phyloP scores from a whole-genome alignment of 2,113 vertebrate genomes.

The Vombatus ursinus region DNA sequence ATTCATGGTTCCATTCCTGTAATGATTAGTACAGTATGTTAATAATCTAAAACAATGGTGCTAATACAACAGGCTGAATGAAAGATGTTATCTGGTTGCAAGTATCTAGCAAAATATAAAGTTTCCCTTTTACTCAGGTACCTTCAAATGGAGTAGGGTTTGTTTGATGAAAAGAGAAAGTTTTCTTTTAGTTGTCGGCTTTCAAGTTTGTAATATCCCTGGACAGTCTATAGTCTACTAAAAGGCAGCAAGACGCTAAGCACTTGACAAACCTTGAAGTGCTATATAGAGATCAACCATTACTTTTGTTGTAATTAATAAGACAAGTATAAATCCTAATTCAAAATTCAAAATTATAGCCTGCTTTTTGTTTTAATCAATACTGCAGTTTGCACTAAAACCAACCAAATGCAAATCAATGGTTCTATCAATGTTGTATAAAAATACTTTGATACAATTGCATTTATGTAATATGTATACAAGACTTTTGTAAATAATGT shows the following conservation, averaged over 20 bases:
- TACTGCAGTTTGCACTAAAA: constrained; percentile 93
- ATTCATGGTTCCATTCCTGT: constrained; percentile 80
- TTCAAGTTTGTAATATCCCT: constrained; percentile 60
- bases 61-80: constrained; percentile 78
- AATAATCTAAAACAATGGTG: constrained; percentile 83
- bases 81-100: constrained; percentile 42
- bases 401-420: constrained; percentile 92
- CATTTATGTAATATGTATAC: constrained; percentile 95
- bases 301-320: neutral
- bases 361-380: constrained; percentile 85
- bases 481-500: constrained; percentile 94
- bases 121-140: constrained; percentile 77
- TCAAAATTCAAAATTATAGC: constrained; percentile 79
- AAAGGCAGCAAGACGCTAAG: constrained; percentile 72
- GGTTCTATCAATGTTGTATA: constrained; percentile 95
- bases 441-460: constrained; percentile 94
- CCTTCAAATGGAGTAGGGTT: constrained; percentile 76
- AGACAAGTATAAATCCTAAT: constrained; percentile 77
- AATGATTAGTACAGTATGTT: constrained; percentile 69
- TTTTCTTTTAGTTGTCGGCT: constrained; percentile 58
- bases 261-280: neutral
- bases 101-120: constrained; percentile 29
- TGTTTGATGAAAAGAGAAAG: constrained; percentile 72
- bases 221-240: constrained; percentile 54
- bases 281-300: neutral